A percentile compares a stretch with the other conserved stretches of the same genome.
Evolutionary conservation across 2,113 vertebrate species (phyloP).

Genomic region (human): GRCh38 chr20:52208001-52208500

Average conservation of each 20-base stretch:
- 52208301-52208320: not conserved
- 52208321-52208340: not conserved
- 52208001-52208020: no score
- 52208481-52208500: not conserved
- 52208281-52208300: not conserved
- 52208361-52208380: not conserved
- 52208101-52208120: not conserved
- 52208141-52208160: not conserved
- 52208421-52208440: not conserved
- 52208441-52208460: not conserved
- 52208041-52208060: no score
- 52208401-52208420: not conserved
- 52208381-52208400: not conserved
- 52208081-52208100: no score
- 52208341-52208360: slow-evolving; percentile 22
- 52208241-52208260: slow-evolving; percentile 3
- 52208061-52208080: no score
- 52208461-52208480: not conserved
- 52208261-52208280: slow-evolving; percentile 25
- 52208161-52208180: not conserved
- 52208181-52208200: not conserved
- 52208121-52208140: not conserved
- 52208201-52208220: not conserved
- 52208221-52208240: not conserved
- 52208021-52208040: no score